phyloP scores from a whole-genome alignment of 92 coral and sea anemone species.

The Montipora capitata region DNA sequence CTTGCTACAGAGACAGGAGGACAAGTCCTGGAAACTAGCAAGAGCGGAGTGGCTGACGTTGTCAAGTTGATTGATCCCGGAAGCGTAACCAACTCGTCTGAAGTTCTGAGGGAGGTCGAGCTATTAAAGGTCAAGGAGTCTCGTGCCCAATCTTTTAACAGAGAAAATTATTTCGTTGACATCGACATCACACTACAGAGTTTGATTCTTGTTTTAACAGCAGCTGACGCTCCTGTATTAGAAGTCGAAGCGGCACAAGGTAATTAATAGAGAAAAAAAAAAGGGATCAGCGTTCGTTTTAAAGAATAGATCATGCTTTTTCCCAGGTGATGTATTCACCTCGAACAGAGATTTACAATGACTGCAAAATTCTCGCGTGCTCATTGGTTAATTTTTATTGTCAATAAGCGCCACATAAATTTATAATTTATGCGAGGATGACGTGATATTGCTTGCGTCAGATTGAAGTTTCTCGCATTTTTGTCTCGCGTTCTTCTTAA shows the following conservation, averaged over 20 bases:
- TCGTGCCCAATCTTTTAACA: slow-evolving; percentile 7
- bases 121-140: slow-evolving; percentile 48
- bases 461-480: too few relatives aligned
- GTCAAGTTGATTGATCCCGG: slow-evolving; percentile 59
- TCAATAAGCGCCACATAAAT: too few relatives aligned
- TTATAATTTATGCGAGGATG: too few relatives aligned
- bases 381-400: too few relatives aligned
- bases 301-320: too few relatives aligned
- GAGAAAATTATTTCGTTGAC: slow-evolving; percentile 25
- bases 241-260: slow-evolving; percentile 25
- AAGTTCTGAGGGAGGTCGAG: slow-evolving; percentile 35
- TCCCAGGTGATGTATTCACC: too few relatives aligned
- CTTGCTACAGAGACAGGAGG: slow-evolving; percentile 80
- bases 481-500: too few relatives aligned
- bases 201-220: slow-evolving; percentile 46
- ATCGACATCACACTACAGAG: slow-evolving; percentile 52
- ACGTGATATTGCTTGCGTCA: too few relatives aligned
- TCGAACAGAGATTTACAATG: too few relatives aligned
- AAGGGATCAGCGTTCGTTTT: too few relatives aligned
- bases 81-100: slow-evolving; percentile 41
- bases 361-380: too few relatives aligned
- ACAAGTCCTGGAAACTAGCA: slow-evolving; percentile 67
- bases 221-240: slow-evolving; percentile 23
- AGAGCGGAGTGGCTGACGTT: slow-evolving; percentile 37
- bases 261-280: not conserved